Base-by-base conservation (phyloP, 2,888 invertebrate genomes). In the Allacma fusca region DNA sequence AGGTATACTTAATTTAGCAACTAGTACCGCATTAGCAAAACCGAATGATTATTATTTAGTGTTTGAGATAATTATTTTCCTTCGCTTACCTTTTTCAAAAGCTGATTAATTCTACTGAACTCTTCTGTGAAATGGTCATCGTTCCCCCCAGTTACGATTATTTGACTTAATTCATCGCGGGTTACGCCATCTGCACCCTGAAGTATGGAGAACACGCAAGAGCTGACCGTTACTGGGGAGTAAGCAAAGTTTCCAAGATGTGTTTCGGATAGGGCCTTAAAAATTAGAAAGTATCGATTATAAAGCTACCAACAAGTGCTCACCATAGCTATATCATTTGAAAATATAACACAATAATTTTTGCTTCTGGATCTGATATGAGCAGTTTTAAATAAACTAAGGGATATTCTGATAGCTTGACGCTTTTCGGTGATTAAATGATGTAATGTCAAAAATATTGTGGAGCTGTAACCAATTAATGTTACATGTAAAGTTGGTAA, bases 71-170 rank as follows among this genome's bases (percentile, higher is more conserved):
- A n/a, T n/a, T n/a, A n/a, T n/a, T n/a, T n/a, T n/a, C n/a, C n/a
- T n/a, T n/a, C n/a, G n/a, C 34, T 34, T 9, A 50, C 50, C 5
- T 50, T 50, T 50, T 50, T 50, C 50, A 50, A 50, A 16, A 50
- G 50, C 50, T 16, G 16, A 50, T 19, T 4, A 26, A 62, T 24
- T 62, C 62, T 12, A 24, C n/a, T 26, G 43, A 70, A 70, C 23
- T 70, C 70, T 1, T 24, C 50, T 16, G 13, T 24, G n/a, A 70
- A 70, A 19, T 70, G 40, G n/a, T 70, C 44, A 40, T 70, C 70
- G 2, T 24, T 50, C 7, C 24, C 70, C 26, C 50, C 50, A 19
- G 70, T 70, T 4, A 40, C 40, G 1, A 70, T 2, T 1, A 70
- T 50, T 23, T 43, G 7, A 19, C 5, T 9, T 12, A 70, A 24